phyloP scores from a whole-genome alignment of 2,797 vertebrate genomes.

The Epinephelus malabaricus region DNA sequence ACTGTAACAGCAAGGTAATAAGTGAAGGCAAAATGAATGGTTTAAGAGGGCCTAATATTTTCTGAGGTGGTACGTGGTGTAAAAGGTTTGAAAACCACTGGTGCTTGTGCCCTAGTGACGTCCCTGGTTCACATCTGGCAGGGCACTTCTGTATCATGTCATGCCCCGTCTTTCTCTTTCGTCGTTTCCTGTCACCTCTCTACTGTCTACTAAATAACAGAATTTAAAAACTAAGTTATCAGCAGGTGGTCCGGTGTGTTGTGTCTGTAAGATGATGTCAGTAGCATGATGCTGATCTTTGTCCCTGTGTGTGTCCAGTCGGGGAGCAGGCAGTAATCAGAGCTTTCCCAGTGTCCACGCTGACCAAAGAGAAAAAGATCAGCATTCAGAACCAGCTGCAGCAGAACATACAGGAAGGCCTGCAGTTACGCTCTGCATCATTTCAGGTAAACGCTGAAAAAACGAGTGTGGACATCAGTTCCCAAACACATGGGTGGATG shows the following conservation, averaged over 20 bases:
- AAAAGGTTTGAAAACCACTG: no score
- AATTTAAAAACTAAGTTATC: background rate
- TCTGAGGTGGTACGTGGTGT: no score
- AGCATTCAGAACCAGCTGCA: slow-evolving; percentile 96
- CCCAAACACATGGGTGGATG: background rate
- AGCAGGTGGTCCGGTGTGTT: background rate
- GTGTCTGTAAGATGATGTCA: slow-evolving; percentile 7
- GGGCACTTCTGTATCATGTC: background rate
- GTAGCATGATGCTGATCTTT: slow-evolving; percentile 10
- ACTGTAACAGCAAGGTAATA: no score
- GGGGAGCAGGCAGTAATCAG: slow-evolving; percentile 96
- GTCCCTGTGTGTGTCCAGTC: slow-evolving; percentile 82
- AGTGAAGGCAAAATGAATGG: no score
- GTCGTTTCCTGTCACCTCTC: background rate
- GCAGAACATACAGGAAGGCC: slow-evolving; percentile 96
- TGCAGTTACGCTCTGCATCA: slow-evolving; percentile 95
- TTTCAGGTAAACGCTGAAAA: slow-evolving; percentile 90
- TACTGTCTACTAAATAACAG: no score
- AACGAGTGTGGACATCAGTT: background rate
- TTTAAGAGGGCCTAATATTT: no score
- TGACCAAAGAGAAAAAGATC: slow-evolving; percentile 99
- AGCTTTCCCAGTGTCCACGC: slow-evolving; percentile 94
- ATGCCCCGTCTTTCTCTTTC: background rate
- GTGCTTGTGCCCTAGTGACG: background rate
- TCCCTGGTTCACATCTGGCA: background rate